Conservation (phyloP, 2,888 invertebrate genomes). For the Andrena dorsata region DNA sequence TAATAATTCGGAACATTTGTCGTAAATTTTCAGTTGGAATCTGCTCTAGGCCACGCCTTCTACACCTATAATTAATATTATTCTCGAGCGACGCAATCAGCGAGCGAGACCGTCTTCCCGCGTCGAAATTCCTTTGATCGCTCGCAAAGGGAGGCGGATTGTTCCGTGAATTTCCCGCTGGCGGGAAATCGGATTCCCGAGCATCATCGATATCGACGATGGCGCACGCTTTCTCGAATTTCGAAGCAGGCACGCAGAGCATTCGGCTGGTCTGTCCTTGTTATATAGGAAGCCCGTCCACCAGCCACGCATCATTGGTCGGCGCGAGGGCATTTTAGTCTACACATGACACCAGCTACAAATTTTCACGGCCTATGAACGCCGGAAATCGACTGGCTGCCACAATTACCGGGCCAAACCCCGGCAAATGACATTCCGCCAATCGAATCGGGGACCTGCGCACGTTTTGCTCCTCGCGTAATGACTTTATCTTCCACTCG, state of each 20-base stretch:
- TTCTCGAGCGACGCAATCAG: not conserved
- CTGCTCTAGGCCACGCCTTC: too few species aligned
- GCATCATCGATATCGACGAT: slow-evolving; percentile 29
- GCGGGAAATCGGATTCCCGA: slow-evolving; percentile 56
- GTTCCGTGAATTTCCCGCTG: slow-evolving; percentile 25
- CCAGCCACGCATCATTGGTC: slow-evolving; percentile 11
- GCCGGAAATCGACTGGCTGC: slow-evolving; percentile 39
- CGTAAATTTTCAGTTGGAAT: too few species aligned
- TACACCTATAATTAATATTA: slow-evolving; percentile 1
- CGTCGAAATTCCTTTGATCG: slow-evolving; percentile 47
- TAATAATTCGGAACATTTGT: not conserved
- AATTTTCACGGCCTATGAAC: slow-evolving; percentile 41
- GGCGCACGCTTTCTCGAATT: slow-evolving; percentile 38
- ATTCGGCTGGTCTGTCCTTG: slow-evolving; percentile 37
- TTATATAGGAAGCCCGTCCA: slow-evolving; percentile 28
- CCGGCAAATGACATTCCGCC: not conserved
- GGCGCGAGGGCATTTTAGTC: slow-evolving; percentile 17
- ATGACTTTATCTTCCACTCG: slow-evolving; percentile 16
- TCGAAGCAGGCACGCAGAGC: slow-evolving; percentile 30
- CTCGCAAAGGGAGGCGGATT: slow-evolving; percentile 25
- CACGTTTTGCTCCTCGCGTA: not conserved
- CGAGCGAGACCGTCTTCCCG: not conserved
- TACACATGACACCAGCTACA: slow-evolving; percentile 17
- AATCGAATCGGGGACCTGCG: not conserved
- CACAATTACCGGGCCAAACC: slow-evolving; percentile 39